Evolutionary conservation across 2,797 vertebrate genomes (phyloP).

Genomic region (Australoheros facetus): DNA sequence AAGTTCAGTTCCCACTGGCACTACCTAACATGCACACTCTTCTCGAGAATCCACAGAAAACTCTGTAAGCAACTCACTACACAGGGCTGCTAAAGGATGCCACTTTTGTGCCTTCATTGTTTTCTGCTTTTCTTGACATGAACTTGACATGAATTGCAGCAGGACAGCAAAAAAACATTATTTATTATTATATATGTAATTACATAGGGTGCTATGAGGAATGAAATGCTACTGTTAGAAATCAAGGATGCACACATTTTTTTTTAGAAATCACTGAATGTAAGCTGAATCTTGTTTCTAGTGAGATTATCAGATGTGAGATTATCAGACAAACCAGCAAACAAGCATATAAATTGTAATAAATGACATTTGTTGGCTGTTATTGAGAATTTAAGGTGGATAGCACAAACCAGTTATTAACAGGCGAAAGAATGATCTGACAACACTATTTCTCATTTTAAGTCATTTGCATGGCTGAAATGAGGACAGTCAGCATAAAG

Average conservation of each 20-base stretch:
- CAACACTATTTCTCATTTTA: not conserved
- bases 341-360: not conserved
- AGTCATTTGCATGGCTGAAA: not conserved
- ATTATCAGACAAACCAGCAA: not conserved
- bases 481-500: not conserved
- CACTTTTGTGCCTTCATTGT: not conserved
- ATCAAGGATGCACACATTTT: not conserved
- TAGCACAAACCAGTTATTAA: not conserved
- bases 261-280: not conserved
- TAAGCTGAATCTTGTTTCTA: not conserved
- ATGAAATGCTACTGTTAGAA: not conserved
- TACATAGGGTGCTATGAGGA: not conserved
- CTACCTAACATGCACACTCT: not conserved
- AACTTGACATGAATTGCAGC: not conserved
- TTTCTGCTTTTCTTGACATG: not conserved
- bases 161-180: not conserved
- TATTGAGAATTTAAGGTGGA: not conserved
- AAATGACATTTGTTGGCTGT: not conserved
- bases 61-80: not conserved
- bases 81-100: not conserved
- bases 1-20: not conserved
- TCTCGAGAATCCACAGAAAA: not conserved
- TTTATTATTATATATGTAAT: not conserved
- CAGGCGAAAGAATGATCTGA: not conserved
- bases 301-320: no score